A percentile compares a stretch with the other conserved stretches of the same genome.
phyloP scores from a whole-genome alignment of 2,113 vertebrate genomes.

The Trogon melanurus region DNA sequence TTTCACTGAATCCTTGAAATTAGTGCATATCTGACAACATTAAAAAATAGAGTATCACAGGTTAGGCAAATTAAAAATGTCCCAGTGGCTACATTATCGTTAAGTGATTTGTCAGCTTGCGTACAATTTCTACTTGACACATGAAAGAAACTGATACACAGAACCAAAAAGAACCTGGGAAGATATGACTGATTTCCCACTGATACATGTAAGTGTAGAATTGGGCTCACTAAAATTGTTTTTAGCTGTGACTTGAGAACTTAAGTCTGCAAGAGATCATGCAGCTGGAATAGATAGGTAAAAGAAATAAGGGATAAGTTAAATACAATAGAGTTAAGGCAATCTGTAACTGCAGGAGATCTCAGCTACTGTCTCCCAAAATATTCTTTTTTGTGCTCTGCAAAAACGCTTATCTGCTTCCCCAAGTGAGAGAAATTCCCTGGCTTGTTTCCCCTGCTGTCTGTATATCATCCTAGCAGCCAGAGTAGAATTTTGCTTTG shows the following conservation, averaged over 20 bases:
- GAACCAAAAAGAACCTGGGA: background rate
- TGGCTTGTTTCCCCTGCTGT: background rate
- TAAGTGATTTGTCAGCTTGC: background rate
- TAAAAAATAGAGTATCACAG: background rate
- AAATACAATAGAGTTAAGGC: background rate
- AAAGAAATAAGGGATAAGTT: background rate
- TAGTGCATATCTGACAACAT: background rate
- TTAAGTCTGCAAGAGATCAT: background rate
- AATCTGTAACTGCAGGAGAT: background rate
- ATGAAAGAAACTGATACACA: background rate
- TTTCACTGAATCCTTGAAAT: background rate
- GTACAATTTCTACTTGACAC: background rate
- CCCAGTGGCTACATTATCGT: background rate
- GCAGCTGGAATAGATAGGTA: background rate
- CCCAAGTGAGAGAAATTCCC: slow-evolving; percentile 7
- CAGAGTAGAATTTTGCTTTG: background rate
- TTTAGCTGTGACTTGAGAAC: background rate
- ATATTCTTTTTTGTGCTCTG: background rate
- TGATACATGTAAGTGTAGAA: background rate
- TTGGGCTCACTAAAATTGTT: background rate
- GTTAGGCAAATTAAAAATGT: background rate
- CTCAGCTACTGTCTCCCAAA: background rate
- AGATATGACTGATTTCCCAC: background rate
- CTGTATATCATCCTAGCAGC: background rate
- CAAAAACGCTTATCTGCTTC: background rate